phyloP scores from a whole-genome alignment of 2,888 invertebrate species.

The Thecophora atra region DNA sequence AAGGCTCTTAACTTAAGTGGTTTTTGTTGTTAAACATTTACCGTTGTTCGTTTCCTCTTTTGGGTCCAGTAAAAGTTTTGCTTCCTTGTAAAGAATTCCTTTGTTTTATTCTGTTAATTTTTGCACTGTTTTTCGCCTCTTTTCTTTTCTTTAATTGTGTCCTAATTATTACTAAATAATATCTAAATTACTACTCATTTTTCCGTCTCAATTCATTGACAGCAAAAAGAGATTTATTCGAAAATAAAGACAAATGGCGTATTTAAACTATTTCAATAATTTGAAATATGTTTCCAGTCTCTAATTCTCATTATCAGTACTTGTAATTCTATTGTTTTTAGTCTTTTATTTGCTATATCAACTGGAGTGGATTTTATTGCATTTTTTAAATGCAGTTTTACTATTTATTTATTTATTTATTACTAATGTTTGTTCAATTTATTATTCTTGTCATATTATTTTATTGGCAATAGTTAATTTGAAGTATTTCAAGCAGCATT shows the following conservation, averaged over 20 bases:
- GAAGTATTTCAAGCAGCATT: conserved; percentile 26
- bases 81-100: neutral
- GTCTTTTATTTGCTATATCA: neutral
- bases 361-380: conserved; percentile 21
- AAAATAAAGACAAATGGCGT: no score
- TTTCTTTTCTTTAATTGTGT: neutral
- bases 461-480: conserved; percentile 32
- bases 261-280: conserved; percentile 20
- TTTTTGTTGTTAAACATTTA: neutral
- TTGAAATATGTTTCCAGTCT: neutral
- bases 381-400: conserved; percentile 20
- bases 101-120: neutral
- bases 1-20: neutral
- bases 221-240: neutral
- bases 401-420: neutral
- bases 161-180: neutral
- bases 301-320: conserved; percentile 1
- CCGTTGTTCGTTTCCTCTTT: neutral
- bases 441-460: conserved; percentile 22
- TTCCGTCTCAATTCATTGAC: neutral
- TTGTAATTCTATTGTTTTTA: conserved; percentile 20
- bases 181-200: neutral
- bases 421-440: conserved; percentile 1
- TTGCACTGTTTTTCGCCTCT: neutral
- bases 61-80: neutral